Evolutionary conservation across 2,888 invertebrate genomes (phyloP).

Genomic region (Drosophila emarginata): DNA sequence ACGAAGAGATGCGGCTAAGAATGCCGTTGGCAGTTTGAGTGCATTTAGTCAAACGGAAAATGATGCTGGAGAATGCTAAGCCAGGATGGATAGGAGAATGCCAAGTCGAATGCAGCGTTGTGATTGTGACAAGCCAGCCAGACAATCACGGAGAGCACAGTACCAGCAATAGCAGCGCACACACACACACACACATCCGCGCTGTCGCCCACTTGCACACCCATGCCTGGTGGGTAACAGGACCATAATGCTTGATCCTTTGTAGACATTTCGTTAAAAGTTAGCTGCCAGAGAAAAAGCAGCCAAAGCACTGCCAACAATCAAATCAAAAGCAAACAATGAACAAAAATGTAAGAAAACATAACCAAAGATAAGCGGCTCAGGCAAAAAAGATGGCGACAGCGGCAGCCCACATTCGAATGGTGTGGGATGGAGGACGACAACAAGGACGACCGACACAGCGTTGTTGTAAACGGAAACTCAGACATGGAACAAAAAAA

Average conservation of each 20-base stretch:
- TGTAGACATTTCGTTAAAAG: conserved; percentile 79
- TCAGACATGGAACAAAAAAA: conserved; percentile 51
- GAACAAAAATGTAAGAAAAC: conserved; percentile 77
- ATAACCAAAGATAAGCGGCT: conserved; percentile 78
- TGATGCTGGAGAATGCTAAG: conserved; percentile 66
- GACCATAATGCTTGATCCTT: conserved; percentile 69
- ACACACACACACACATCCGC: conserved; percentile 16
- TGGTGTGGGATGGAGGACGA: conserved; percentile 15
- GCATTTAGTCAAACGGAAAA: conserved; percentile 79
- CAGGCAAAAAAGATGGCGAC: conserved; percentile 65
- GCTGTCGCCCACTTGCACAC: conserved; percentile 11
- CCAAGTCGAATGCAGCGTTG: conserved; percentile 47
- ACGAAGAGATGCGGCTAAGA: conserved; percentile 20
- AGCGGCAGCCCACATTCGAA: conserved; percentile 15
- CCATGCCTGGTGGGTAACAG: conserved; percentile 15
- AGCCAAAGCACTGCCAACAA: conserved; percentile 67
- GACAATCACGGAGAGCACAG: conserved; percentile 37
- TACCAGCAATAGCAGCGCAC: background rate
- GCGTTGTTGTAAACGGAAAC: conserved; percentile 68
- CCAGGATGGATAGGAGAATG: conserved; percentile 33
- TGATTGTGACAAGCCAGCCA: conserved; percentile 65
- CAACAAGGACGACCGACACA: conserved; percentile 14
- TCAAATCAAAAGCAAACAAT: conserved; percentile 78
- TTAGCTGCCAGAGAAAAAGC: conserved; percentile 42
- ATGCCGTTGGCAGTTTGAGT: conserved; percentile 64